A percentile compares a stretch with the other conserved stretches of the same genome.
Conservation (phyloP, 2,797 vertebrate genomes). For the Scarus forsteni region DNA sequence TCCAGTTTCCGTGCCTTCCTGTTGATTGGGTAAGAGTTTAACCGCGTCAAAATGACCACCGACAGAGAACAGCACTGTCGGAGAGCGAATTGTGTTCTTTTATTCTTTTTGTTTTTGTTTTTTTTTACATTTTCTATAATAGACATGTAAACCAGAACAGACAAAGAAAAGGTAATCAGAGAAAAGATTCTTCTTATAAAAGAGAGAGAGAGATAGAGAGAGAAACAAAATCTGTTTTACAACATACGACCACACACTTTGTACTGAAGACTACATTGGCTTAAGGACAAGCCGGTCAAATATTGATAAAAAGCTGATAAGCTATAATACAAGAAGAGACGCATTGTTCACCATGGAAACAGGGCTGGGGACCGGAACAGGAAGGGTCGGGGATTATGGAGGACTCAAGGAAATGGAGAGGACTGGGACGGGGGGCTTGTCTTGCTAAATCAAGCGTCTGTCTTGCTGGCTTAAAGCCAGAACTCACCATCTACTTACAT, state of each 20-base stretch:
- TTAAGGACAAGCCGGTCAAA: conserved; percentile 85
- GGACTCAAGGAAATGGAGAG: conserved; percentile 42
- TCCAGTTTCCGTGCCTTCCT: conserved; percentile 85
- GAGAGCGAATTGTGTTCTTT: conserved; percentile 65
- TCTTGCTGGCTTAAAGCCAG: conserved; percentile 74
- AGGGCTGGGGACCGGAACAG: conserved; percentile 63
- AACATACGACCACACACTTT: conserved; percentile 87
- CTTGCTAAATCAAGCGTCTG: conserved; percentile 79
- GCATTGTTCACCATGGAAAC: conserved; percentile 77
- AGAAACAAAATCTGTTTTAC: conserved; percentile 76
- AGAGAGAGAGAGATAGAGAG: conserved; percentile 55
- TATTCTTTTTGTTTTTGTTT: conserved; percentile 51
- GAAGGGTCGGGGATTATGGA: conserved; percentile 49
- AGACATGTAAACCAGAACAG: conserved; percentile 86
- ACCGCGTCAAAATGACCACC: conserved; percentile 64
- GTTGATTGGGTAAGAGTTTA: conserved; percentile 79
- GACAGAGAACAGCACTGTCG: conserved; percentile 69
- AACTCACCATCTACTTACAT: conserved; percentile 88
- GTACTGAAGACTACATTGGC: conserved; percentile 89
- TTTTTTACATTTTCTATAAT: conserved; percentile 71
- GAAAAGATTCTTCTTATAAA: conserved; percentile 77
- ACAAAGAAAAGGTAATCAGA: conserved; percentile 81
- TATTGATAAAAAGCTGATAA: conserved; percentile 87
- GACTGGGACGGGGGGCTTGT: conserved; percentile 55
- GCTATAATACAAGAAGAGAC: conserved; percentile 89